phyloP scores from a whole-genome alignment of 2,797 vertebrate species.

The Gambelia wislizenii region DNA sequence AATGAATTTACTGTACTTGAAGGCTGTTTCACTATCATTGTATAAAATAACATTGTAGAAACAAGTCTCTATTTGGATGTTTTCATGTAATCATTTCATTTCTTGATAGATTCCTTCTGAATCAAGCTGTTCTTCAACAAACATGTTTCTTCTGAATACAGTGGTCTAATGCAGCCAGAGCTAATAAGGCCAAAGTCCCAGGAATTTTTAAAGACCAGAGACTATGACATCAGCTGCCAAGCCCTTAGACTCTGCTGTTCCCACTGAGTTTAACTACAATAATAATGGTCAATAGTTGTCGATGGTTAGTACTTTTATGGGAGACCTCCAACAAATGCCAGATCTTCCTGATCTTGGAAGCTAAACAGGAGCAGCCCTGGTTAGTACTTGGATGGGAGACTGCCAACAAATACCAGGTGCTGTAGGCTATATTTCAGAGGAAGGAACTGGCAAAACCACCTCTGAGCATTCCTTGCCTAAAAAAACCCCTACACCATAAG shows the following conservation, averaged over 20 bases:
- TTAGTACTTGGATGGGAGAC: too few relatives aligned
- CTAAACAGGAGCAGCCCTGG: too few relatives aligned
- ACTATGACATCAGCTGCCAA: background rate
- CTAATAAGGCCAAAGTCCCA: background rate
- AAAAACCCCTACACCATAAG: too few relatives aligned
- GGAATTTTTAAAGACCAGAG: background rate
- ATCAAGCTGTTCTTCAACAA: constrained; percentile 11
- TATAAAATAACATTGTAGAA: constrained; percentile 10
- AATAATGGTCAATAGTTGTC: too few relatives aligned
- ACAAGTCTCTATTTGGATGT: background rate
- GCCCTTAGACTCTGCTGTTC: background rate
- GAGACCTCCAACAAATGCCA: too few relatives aligned
- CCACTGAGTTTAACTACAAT: background rate
- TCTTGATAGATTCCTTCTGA: constrained; percentile 1
- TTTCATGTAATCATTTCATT: background rate
- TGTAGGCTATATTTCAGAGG: too few relatives aligned
- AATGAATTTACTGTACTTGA: constrained; percentile 57
- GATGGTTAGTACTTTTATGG: too few relatives aligned
- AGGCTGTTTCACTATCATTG: background rate
- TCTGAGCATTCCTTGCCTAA: too few relatives aligned
- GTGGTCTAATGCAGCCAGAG: background rate
- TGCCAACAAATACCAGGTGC: too few relatives aligned
- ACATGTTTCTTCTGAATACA: background rate
- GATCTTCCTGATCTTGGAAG: too few relatives aligned
- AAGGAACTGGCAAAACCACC: too few relatives aligned